These are phyloP conservation scores for Nysson spinosus DNA, from an alignment of 2,888 invertebrate genomes.

Conservation along the genomic window DNA sequence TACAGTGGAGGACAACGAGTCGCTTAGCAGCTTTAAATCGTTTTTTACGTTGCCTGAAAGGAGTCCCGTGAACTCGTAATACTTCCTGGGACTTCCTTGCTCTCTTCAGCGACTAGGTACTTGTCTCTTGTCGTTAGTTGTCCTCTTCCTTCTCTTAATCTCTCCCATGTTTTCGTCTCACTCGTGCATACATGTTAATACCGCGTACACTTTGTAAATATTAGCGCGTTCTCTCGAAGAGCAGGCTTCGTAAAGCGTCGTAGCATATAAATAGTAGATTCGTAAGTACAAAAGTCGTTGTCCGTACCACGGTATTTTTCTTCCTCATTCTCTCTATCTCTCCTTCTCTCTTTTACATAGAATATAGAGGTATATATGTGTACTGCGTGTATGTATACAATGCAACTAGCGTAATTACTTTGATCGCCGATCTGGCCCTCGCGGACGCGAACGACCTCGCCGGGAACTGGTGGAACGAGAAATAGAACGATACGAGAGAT, in stretches of 20 bases:
- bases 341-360: slow-evolving; percentile 5
- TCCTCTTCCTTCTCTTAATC: slow-evolving; percentile 14
- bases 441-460: slow-evolving; percentile 34
- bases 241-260: slow-evolving; percentile 61
- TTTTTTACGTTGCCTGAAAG: slow-evolving; percentile 56
- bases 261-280: slow-evolving; percentile 50
- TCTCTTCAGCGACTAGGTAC: slow-evolving; percentile 57
- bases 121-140: slow-evolving; percentile 44
- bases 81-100: slow-evolving; percentile 43
- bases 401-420: too few relatives aligned
- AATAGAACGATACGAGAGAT: background rate
- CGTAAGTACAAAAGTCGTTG: slow-evolving; percentile 55
- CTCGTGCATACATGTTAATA: too few relatives aligned
- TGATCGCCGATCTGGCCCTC: slow-evolving; percentile 34
- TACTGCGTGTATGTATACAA: too few relatives aligned
- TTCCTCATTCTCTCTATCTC: slow-evolving; percentile 8
- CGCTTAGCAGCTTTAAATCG: slow-evolving; percentile 52
- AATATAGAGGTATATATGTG: too few relatives aligned
- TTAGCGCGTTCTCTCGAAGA: slow-evolving; percentile 55
- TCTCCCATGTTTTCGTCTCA: too few relatives aligned
- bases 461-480: slow-evolving; percentile 21
- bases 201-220: slow-evolving; percentile 61
- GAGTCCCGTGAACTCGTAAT: slow-evolving; percentile 35
- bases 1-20: slow-evolving; percentile 45
- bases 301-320: slow-evolving; percentile 42